Percentiles rank a stretch among this genome's conserved stretches.
Conservation (phyloP, 2,113 vertebrate genomes). For the Morone chrysops region DNA sequence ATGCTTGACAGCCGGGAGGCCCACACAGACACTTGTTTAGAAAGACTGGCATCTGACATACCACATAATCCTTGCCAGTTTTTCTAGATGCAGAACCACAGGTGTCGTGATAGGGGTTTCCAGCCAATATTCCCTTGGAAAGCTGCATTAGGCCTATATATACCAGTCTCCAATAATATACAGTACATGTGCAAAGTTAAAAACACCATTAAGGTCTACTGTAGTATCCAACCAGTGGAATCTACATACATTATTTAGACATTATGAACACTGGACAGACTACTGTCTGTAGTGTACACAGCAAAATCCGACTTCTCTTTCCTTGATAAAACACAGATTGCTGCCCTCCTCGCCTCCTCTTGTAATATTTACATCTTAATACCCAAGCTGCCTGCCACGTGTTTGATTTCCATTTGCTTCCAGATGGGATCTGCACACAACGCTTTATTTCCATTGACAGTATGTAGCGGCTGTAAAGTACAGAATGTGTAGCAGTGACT, state of each 20-base stretch:
- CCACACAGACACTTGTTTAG: conserved; percentile 46
- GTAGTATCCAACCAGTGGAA: too few species aligned
- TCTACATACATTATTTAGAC: too few species aligned
- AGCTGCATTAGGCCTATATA: not conserved
- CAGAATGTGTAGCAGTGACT: not conserved
- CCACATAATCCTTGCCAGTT: conserved; percentile 19
- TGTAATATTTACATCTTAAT: conserved; percentile 33
- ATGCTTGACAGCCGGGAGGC: conserved; percentile 47
- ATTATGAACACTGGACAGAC: not conserved
- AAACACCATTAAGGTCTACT: not conserved
- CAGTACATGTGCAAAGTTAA: not conserved
- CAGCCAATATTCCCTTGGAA: not conserved
- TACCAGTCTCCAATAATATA: not conserved
- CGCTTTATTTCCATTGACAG: conserved; percentile 3
- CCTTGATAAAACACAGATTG: conserved; percentile 1
- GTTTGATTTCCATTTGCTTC: conserved; percentile 40
- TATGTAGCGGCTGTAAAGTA: not conserved
- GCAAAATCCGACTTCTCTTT: not conserved
- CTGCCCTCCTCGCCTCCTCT: conserved; percentile 14
- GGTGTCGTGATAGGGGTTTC: conserved; percentile 2
- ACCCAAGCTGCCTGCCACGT: conserved; percentile 31
- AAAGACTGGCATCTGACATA: conserved; percentile 29
- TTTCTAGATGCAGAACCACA: conserved; percentile 10
- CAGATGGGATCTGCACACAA: conserved; percentile 45
- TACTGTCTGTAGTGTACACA: not conserved